These are phyloP conservation scores for Leptosomus discolor DNA, from an alignment of 2,113 vertebrate species.

Conservation along the genomic window DNA sequence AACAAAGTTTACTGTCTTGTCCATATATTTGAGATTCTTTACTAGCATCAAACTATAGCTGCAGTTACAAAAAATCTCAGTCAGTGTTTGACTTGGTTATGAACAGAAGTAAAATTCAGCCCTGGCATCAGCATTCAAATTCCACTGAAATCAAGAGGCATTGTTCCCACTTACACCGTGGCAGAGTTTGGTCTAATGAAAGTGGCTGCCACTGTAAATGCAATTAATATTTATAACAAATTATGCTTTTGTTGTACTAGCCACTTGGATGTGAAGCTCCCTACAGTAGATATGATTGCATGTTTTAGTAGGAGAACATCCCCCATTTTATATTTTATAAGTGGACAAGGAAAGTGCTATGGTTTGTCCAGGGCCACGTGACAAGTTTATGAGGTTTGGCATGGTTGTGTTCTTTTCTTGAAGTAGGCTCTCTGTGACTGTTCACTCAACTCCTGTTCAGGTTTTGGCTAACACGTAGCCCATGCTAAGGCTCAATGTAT, in stretches of 20 bases:
- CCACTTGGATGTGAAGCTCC: not conserved
- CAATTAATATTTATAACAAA: not conserved
- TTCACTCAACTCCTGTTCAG: not conserved
- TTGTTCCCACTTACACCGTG: not conserved
- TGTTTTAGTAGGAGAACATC: not conserved
- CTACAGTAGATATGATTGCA: not conserved
- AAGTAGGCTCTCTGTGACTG: not conserved
- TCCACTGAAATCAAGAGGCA: not conserved
- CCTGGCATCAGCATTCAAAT: not conserved
- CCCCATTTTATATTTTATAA: not conserved
- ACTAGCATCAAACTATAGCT: not conserved
- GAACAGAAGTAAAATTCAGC: not conserved
- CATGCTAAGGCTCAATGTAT: rapidly evolving
- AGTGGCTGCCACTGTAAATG: not conserved
- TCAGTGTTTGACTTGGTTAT: not conserved
- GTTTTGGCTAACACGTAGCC: not conserved
- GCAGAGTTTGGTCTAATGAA: not conserved
- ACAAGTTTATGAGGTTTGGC: not conserved
- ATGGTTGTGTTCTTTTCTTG: not conserved
- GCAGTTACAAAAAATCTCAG: not conserved
- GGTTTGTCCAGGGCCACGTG: not conserved
- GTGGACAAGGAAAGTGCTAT: not conserved
- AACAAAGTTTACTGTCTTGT: not conserved
- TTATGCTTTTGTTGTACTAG: not conserved
- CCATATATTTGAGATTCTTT: not conserved